Evolutionary conservation across 2,888 invertebrate species (phyloP), one percentile per base, ranked within the genome.

Genomic region (Amblyjoppa fuscipennis): DNA sequence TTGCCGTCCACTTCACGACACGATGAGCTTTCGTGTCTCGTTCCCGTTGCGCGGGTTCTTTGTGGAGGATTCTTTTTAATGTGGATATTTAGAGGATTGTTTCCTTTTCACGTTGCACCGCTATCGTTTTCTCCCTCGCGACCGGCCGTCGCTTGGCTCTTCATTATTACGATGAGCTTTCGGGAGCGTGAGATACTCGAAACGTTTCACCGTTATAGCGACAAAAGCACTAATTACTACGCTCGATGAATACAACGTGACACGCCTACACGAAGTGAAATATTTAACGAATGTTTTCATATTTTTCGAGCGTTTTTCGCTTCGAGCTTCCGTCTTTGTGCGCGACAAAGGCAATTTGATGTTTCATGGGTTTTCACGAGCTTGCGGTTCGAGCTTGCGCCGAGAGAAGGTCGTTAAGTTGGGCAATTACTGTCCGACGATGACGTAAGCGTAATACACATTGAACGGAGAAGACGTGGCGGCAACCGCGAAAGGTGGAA

Each of bases 101-200:
- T 38, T 9, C 9, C 51, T 70, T 49, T n/a, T 53, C 49, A 53
- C 31, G 51, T 7, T 13, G 45, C 13, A 31, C 34, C 34, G 20
- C 16, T 51, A 34, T 70, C 49, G 69, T 70, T 70, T 31, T 7
- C 11, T 51, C 11, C 45, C 45, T 28, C 31, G 31, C 41, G 51
- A 69, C 45, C 2, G 49, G 51, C 28, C 13, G 70, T 70, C 70
- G 31, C 70, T 70, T 34, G 51, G 34, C 51, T 31, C 53, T 31
- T n/a, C 31, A n/a, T 70, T 51, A 70, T 70, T 61, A 7, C 25
- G 25, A 31, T 2, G 16, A 13, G 16, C 16, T 34, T 13, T 11
- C 13, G 31, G n/a, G 49, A 25, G 16, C 31, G 11, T 20, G 13
- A 31, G 25, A 31, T 31, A 7, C 51, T 45, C 13, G 31, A 31